phyloP scores from a whole-genome alignment of 2,797 vertebrate species.

The Phoxinus dragarum region DNA sequence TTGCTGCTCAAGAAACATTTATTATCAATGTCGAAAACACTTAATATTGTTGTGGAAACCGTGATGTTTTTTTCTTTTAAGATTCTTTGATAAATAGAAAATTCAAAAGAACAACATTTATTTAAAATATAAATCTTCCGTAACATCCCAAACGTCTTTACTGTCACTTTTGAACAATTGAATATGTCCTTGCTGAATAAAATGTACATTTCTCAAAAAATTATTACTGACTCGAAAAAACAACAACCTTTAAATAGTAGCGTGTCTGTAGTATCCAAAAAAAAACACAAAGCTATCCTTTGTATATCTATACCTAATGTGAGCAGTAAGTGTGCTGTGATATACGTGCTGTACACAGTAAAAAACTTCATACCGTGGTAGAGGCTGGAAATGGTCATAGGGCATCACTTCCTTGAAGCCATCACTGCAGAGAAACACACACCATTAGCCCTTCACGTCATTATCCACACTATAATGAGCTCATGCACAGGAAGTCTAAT shows the following conservation, averaged over 20 bases:
- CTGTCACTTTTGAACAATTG: background rate
- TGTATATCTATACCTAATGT: background rate
- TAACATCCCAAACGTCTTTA: background rate
- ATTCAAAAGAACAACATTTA: background rate
- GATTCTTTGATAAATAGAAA: background rate
- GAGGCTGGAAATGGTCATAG: conserved; percentile 94
- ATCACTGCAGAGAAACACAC: conserved; percentile 80
- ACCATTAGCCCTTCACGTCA: conserved; percentile 8
- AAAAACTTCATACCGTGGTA: conserved; percentile 85
- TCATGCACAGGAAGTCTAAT: conserved; percentile 20
- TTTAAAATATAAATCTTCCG: background rate
- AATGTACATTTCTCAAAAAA: background rate
- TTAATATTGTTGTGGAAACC: background rate
- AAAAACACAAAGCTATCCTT: background rate
- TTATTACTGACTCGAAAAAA: background rate
- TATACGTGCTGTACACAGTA: background rate
- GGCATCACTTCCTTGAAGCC: conserved; percentile 97
- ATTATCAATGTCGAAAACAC: background rate
- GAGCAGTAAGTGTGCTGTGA: background rate
- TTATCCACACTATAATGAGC: background rate
- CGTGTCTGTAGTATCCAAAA: background rate
- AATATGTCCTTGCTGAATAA: background rate
- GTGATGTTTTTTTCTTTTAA: background rate
- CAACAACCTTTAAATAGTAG: too few species aligned
- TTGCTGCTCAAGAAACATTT: background rate